phyloP scores from a whole-genome alignment of 2,888 invertebrate species.

The Luffia ferchaultella region DNA sequence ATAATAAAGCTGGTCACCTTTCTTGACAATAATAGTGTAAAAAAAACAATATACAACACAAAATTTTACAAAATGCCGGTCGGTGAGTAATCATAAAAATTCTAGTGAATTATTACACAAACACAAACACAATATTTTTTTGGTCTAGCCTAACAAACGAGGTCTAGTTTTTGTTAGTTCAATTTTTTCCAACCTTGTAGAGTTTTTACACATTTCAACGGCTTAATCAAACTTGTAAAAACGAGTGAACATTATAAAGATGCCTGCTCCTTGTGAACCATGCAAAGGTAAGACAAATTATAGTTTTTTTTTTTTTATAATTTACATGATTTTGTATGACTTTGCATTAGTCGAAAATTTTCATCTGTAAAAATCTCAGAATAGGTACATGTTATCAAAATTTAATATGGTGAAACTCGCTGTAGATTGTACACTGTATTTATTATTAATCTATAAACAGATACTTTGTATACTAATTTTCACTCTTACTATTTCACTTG shows the following conservation, averaged over 20 bases:
- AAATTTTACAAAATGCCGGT: not conserved
- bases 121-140: too few relatives aligned
- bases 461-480: too few relatives aligned
- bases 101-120: too few relatives aligned
- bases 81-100: not conserved
- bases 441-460: too few relatives aligned
- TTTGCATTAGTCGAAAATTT: not conserved
- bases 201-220: not conserved
- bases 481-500: too few relatives aligned
- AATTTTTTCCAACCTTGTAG: not conserved
- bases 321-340: not conserved
- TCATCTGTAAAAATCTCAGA: not conserved
- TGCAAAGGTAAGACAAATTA: slow-evolving; percentile 54
- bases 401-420: too few relatives aligned
- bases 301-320: not conserved
- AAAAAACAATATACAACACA: too few relatives aligned
- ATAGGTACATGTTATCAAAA: not conserved
- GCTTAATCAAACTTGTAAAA: not conserved
- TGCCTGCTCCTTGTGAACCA: slow-evolving; percentile 65
- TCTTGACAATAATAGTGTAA: too few relatives aligned
- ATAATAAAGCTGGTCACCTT: too few relatives aligned
- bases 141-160: not conserved
- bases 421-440: too few relatives aligned
- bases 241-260: slow-evolving; percentile 22
- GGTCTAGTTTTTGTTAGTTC: not conserved